Evolutionary conservation across 2,888 invertebrate genomes (phyloP), one percentile per base, ranked within the genome.

Genomic region (Pecten maximus): DNA sequence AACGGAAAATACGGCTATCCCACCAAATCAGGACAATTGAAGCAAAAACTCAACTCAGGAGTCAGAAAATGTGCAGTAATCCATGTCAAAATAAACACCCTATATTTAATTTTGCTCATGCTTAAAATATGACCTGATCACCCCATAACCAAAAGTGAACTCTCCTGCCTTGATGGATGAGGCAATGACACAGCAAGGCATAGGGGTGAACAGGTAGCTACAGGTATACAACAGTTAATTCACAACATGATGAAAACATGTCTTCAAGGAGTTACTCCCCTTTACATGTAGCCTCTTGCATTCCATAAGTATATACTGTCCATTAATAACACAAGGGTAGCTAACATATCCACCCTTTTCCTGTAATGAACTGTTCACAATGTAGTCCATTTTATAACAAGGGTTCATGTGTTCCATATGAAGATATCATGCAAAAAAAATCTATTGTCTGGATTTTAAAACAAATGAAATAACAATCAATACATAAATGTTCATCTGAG

Each of bases 51-150:
- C 54, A 54, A 54, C 54, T 54, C 54, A 54, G 54, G 50, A 54
- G 54, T 74, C 74, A 74, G 74, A 74, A 74, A 74, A 10, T 74
- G 74, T 74, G 74, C 74, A 74, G 74, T 35, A 74, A 74, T 35
- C 35, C 19, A 74, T 1, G 35, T 74, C 74, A 8, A 74, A 74
- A 74, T 74, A 74, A 74, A 28, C 10, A 35, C 28, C n/a, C n/a
- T 35, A 23, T 10, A 74, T 74, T 15, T 19, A 2, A n/a, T 23
- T 23, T 23, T 15, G 28, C 28, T 35, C 74, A 35, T 74, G 74
- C 74, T 35, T 3, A 16, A 54, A 54, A 54, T 10, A 54, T 35
- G 23, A 28, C 74, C 74, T 74, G 74, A 35, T 35, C 74, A 74
- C 35, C 74, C 74, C 74, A 28, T 35, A 74, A 2, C 15, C 74